These are phyloP conservation scores for Pegoplata infirma DNA, from an alignment of 2,888 invertebrate species.

Conservation along the genomic window DNA sequence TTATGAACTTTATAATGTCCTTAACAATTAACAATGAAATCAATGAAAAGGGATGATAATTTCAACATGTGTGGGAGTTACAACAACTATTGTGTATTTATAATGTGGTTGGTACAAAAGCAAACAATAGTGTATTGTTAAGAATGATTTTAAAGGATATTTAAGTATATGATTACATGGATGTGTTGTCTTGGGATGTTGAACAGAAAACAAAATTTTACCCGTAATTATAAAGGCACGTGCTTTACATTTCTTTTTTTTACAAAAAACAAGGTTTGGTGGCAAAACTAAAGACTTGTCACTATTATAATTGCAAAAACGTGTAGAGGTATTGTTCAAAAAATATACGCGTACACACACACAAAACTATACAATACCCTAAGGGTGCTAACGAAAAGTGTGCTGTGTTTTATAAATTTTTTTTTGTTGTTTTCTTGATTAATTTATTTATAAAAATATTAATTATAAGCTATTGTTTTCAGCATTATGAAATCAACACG, in stretches of 20 bases:
- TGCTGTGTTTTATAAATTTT: neutral
- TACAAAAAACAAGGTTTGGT: neutral
- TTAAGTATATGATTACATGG: neutral
- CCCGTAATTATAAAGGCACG: conserved; percentile 19
- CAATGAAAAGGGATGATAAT: conserved; percentile 5
- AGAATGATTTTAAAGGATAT: conserved; percentile 23
- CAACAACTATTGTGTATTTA: neutral
- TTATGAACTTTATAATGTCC: conserved; percentile 46
- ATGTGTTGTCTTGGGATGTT: neutral
- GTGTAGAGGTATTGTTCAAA: too few relatives aligned
- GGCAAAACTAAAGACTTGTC: conserved; percentile 40
- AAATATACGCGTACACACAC: too few relatives aligned
- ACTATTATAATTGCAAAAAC: conserved; percentile 47
- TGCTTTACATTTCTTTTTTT: conserved; percentile 23
- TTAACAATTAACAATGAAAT: conserved; percentile 45
- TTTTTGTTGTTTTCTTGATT: neutral
- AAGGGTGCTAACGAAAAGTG: conserved; percentile 21
- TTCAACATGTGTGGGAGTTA: conserved; percentile 1
- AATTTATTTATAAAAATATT: conserved; percentile 28
- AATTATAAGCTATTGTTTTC: conserved; percentile 19
- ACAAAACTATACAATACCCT: neutral
- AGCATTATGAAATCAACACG: neutral
- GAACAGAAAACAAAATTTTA: conserved; percentile 11
- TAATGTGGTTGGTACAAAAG: too few relatives aligned
- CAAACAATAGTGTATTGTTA: conserved; percentile 27